phyloP scores from a whole-genome alignment of 2,888 invertebrate species.

The Cephus runcator region DNA sequence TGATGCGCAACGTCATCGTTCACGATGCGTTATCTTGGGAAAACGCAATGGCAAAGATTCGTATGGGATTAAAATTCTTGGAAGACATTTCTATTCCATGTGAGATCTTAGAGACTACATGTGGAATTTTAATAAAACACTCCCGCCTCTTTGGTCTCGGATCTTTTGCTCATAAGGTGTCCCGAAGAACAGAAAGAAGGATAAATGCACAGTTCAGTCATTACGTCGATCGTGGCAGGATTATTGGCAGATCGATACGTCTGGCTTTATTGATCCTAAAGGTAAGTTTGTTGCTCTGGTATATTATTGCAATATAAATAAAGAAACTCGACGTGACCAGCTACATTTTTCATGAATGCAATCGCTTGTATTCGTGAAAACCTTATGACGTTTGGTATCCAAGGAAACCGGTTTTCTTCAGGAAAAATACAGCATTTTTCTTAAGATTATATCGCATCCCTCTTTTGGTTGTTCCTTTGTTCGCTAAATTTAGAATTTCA shows the following conservation, averaged over 20 bases:
- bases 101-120: background rate
- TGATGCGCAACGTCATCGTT: background rate
- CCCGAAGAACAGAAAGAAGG: background rate
- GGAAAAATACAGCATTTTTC: background rate
- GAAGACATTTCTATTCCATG: background rate
- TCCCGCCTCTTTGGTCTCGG: background rate
- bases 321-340: background rate
- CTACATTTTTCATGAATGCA: background rate
- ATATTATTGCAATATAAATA: background rate
- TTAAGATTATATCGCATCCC: background rate
- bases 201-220: background rate
- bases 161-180: background rate
- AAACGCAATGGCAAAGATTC: background rate
- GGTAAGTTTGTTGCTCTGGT: background rate
- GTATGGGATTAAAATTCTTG: background rate
- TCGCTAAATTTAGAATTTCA: background rate
- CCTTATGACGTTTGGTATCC: background rate
- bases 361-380: background rate
- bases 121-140: constrained; percentile 4
- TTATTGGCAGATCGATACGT: background rate
- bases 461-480: background rate
- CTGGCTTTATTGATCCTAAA: background rate
- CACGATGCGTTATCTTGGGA: background rate
- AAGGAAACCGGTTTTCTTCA: background rate
- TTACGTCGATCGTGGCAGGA: background rate